Evolutionary conservation across 2,888 invertebrate species (phyloP), one percentile per base, ranked within the genome.

Genomic region (Macroteleia sp.): DNA sequence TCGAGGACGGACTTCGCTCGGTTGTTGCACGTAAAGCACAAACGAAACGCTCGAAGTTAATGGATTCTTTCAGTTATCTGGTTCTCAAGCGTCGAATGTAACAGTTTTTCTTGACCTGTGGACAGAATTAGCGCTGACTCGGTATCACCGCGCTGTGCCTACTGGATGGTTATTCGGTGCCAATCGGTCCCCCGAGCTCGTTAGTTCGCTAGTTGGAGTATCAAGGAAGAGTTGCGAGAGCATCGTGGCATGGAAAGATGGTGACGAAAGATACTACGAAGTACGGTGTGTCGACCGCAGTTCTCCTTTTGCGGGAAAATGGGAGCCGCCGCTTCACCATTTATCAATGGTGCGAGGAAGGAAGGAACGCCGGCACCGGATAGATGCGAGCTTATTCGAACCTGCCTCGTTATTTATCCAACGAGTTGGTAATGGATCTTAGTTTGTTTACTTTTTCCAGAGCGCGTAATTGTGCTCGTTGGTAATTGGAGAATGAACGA

Each of bases 321-420:
- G 78, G 80, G 75, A 80, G 84, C 83, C 81, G 76, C 83, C 79
- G 44, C 32, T 79, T 76, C 69, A 56, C 80, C 84, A 87, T 88
- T 88, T 86, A 88, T 88, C 88, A 88, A 85, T 83, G 84, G 71
- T 76, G 59, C 71, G 74, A 69, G 69, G 52, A 77, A 69, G 48
- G 77, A 80, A 80, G 62, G 28, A 64, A 75, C 67, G 50, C 73
- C 67, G 28, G 48, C 71, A 73, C 62, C 46, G 61, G 70, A 75
- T 59, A 59, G 74, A 66, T 77, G 83, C 80, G 83, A 85, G 86
- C 86, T 86, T 85, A 83, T 87, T 85, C 85, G 82, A 81, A 83
- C 70, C 81, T 75, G 77, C 75, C 84, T 86, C 83, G 86, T 88
- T 88, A 87, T 88, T 89, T 88, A 88, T 87, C 84, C 85, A 77